Evolutionary conservation across 2,113 vertebrate genomes (phyloP).

Genomic region (Spea multiplicata): DNA sequence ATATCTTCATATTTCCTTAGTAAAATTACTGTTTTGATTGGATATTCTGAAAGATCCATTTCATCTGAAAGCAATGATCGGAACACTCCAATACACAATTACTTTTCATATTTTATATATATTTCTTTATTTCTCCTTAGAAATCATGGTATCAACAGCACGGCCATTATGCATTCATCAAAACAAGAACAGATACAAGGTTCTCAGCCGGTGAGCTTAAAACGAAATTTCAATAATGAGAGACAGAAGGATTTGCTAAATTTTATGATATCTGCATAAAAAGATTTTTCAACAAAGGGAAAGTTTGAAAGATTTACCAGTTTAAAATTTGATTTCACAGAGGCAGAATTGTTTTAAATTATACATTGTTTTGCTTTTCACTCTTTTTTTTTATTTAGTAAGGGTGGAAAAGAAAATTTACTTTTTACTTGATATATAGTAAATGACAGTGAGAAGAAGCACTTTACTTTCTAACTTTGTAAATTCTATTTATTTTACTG

Average conservation of each 20-base stretch:
- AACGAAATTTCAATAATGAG: background rate
- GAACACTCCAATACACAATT: constrained; percentile 26
- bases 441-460: background rate
- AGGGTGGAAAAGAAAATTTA: no score
- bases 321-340: background rate
- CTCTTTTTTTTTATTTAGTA: background rate
- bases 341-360: background rate
- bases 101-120: constrained; percentile 24
- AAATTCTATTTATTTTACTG: background rate
- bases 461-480: no score
- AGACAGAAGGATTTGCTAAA: background rate
- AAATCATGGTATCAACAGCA: constrained; percentile 37
- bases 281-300: background rate
- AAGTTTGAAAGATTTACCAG: background rate
- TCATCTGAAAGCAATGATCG: constrained; percentile 42
- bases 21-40: constrained; percentile 28
- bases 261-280: background rate
- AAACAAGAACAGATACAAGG: constrained; percentile 27
- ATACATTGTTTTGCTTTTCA: background rate
- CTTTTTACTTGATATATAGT: background rate
- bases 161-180: constrained; percentile 32
- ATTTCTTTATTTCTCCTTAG: constrained; percentile 43
- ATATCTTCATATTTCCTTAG: constrained; percentile 18
- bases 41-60: constrained; percentile 42
- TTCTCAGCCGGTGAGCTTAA: background rate